Conservation (phyloP, 2,888 invertebrate genomes). For the Xestoiulus laeticollis region DNA sequence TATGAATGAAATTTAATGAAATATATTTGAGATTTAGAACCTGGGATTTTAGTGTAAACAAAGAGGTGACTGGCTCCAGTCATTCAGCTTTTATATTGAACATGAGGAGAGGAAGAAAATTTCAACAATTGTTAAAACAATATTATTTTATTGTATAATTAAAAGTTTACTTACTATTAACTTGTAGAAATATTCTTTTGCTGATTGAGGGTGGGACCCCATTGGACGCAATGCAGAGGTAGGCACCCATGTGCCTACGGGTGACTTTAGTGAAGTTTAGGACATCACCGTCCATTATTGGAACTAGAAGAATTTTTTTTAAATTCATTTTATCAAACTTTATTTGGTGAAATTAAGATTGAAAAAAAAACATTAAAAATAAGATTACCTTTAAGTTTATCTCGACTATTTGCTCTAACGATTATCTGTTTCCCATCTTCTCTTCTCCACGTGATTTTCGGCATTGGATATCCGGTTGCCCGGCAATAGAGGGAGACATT, state of each 20-base stretch:
- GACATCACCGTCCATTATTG: conserved; percentile 87
- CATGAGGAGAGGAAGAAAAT: too few relatives aligned
- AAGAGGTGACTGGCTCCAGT: too few relatives aligned
- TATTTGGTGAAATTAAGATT: too few relatives aligned
- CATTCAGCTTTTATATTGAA: too few relatives aligned
- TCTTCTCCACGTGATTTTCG: conserved; percentile 72
- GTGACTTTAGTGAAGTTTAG: conserved; percentile 88
- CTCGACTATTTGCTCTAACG: conserved; percentile 61
- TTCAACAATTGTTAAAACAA: too few relatives aligned
- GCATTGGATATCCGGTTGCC: conserved; percentile 77
- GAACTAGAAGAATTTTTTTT: too few relatives aligned
- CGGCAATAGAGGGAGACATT: conserved; percentile 78
- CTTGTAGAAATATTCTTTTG: conserved; percentile 81
- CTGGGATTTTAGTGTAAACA: too few relatives aligned
- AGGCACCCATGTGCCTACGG: conserved; percentile 90
- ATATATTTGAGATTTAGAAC: neutral
- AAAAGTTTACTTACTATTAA: conserved; percentile 77
- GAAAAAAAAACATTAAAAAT: too few relatives aligned
- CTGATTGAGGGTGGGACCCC: conserved; percentile 91
- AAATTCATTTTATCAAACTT: too few relatives aligned
- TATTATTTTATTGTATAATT: neutral
- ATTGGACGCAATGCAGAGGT: conserved; percentile 91
- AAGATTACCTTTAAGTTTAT: conserved; percentile 53
- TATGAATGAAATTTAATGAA: neutral
- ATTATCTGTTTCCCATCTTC: conserved; percentile 70